These are phyloP conservation scores for Erannis defoliaria DNA, from an alignment of 2,888 invertebrate species.

Conservation along the genomic window DNA sequence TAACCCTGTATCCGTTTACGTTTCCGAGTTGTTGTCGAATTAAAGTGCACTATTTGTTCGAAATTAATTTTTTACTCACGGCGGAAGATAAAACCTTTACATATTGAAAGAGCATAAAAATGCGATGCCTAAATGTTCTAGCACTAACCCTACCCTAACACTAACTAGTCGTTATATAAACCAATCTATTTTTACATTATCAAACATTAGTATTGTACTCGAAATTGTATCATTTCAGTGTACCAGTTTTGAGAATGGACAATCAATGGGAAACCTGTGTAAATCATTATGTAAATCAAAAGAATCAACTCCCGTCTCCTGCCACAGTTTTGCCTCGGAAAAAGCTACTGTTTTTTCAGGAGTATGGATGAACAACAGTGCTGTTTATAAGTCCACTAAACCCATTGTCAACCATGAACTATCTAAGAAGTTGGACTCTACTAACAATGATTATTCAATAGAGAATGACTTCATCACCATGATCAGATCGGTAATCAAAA, in stretches of 20 bases:
- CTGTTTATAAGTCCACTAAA: constrained; percentile 87
- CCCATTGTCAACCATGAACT: constrained; percentile 66
- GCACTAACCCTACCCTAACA: too few relatives aligned
- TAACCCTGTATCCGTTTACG: too few relatives aligned
- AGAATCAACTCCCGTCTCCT: constrained; percentile 82
- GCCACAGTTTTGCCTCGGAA: constrained; percentile 87
- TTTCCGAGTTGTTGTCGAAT: too few relatives aligned
- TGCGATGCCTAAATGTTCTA: too few relatives aligned
- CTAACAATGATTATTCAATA: constrained; percentile 80
- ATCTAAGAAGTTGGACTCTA: constrained; percentile 67
- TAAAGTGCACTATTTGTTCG: too few relatives aligned
- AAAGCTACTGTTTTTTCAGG: constrained; percentile 88
- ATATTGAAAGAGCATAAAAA: too few relatives aligned
- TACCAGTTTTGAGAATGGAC: constrained; percentile 78
- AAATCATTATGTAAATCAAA: constrained; percentile 85
- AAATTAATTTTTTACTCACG: too few relatives aligned
- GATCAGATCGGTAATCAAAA: constrained; percentile 80
- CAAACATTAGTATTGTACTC: background rate
- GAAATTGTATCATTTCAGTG: constrained; percentile 79
- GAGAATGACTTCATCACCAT: constrained; percentile 83
- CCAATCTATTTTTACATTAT: too few relatives aligned
- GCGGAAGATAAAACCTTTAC: too few relatives aligned
- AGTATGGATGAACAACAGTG: constrained; percentile 84
- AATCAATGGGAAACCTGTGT: constrained; percentile 88
- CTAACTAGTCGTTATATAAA: too few relatives aligned